Percentiles rank a stretch among this genome's conserved stretches.
phyloP scores from a whole-genome alignment of 2,113 vertebrate genomes.

The Pollachius pollachius region DNA sequence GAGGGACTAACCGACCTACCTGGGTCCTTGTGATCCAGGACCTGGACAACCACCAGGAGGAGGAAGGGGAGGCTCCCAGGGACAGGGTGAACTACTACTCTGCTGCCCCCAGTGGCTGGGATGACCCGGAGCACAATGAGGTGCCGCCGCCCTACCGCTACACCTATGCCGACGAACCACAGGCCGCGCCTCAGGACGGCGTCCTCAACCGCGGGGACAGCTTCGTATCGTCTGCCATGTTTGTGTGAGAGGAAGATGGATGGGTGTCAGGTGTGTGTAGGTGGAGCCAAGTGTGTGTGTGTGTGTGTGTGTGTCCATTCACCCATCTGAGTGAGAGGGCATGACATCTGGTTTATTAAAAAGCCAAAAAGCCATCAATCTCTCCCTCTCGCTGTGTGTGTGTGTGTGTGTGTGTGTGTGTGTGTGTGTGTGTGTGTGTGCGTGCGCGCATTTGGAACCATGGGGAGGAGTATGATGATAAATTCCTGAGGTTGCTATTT shows the following conservation, averaged over 20 bases:
- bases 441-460: too few species aligned
- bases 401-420: neutral
- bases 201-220: constrained; percentile 61
- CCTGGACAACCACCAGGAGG: constrained; percentile 52
- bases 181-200: neutral
- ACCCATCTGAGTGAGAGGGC: too few species aligned
- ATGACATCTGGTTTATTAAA: too few species aligned
- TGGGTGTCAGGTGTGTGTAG: neutral
- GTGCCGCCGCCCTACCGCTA: constrained; percentile 53
- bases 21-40: constrained; percentile 41
- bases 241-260: constrained; percentile 53
- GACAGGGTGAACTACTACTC: constrained; percentile 35
- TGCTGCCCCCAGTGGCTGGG: constrained; percentile 51
- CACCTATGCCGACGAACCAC: constrained; percentile 22
- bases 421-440: too few species aligned
- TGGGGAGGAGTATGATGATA: too few species aligned
- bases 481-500: too few species aligned
- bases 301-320: too few species aligned
- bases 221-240: constrained; percentile 71
- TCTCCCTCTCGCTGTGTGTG: neutral
- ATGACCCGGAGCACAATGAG: constrained; percentile 52
- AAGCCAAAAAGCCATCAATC: too few species aligned
- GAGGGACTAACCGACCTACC: too few species aligned
- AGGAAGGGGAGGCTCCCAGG: neutral
- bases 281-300: neutral